Evolutionary conservation across 2,797 vertebrate genomes (phyloP).

Genomic region (Enteromius radiatus): DNA sequence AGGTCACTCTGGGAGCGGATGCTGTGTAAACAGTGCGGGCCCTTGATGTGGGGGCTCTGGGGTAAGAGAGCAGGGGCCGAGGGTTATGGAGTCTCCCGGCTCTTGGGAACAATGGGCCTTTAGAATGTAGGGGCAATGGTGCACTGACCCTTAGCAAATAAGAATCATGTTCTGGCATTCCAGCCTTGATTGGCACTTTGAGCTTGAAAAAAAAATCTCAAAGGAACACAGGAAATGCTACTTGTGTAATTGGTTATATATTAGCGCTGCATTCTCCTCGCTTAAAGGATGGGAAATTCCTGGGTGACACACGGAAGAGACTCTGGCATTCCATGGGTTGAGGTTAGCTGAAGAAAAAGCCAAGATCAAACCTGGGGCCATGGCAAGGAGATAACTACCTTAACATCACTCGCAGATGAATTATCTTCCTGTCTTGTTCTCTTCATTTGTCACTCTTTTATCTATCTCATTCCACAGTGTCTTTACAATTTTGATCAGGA

Average conservation of each 20-base stretch:
- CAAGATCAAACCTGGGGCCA: constrained; percentile 44
- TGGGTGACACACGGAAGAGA: constrained; percentile 77
- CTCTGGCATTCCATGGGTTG: constrained; percentile 65
- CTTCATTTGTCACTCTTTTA: constrained; percentile 5
- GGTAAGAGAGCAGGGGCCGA: constrained; percentile 70
- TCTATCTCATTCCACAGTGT: background rate
- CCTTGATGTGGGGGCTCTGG: constrained; percentile 80
- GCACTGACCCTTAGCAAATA: constrained; percentile 84
- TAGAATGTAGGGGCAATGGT: constrained; percentile 83
- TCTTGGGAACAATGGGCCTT: constrained; percentile 85
- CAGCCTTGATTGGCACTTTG: constrained; percentile 84
- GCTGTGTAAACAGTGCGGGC: constrained; percentile 82
- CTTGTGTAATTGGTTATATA: constrained; percentile 85
- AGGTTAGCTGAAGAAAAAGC: constrained; percentile 16
- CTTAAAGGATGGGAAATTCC: constrained; percentile 80
- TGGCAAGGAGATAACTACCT: constrained; percentile 25
- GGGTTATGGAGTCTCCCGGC: constrained; percentile 70
- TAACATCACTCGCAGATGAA: constrained; percentile 16
- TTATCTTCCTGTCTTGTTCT: constrained; percentile 11
- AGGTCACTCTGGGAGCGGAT: constrained; percentile 78
- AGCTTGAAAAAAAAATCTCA: constrained; percentile 78
- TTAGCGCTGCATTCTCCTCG: constrained; percentile 72
- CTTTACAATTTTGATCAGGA: background rate
- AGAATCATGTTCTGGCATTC: constrained; percentile 87
- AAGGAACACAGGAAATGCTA: constrained; percentile 84